A percentile compares a stretch with the other conserved stretches of the same genome.
Evolutionary conservation across 2,113 vertebrate genomes (phyloP).

Genomic region (Myotis yumanensis): DNA sequence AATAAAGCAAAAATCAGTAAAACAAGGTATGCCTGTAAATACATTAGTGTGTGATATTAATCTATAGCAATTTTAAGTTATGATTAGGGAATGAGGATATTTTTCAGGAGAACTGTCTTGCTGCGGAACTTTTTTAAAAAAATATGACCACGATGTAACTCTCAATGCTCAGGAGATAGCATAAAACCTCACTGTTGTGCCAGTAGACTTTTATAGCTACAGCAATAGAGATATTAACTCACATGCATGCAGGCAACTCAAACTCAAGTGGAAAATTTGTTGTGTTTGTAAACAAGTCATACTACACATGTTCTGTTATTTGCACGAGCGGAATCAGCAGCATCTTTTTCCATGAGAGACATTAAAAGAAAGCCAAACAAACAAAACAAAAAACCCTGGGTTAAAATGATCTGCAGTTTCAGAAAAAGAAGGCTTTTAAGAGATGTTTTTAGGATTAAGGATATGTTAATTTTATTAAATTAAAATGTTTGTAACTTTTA

Average conservation of each 20-base stretch:
- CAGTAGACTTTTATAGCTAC: conserved; percentile 42
- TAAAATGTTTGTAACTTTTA: conserved; percentile 73
- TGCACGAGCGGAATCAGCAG: conserved; percentile 43
- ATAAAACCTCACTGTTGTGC: conserved; percentile 17
- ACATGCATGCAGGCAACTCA: conserved; percentile 60
- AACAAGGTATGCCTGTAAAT: conserved; percentile 12
- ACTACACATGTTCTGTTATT: conserved; percentile 48
- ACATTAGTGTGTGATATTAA: conserved; percentile 51
- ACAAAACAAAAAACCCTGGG: neutral
- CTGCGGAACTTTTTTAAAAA: neutral
- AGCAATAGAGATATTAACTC: conserved; percentile 32
- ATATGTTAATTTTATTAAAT: conserved; percentile 70
- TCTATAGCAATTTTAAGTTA: conserved; percentile 37
- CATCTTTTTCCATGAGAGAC: conserved; percentile 34
- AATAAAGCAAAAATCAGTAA: neutral
- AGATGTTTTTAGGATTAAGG: conserved; percentile 67
- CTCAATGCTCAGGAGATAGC: conserved; percentile 27
- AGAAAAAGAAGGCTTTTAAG: conserved; percentile 54
- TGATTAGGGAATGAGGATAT: conserved; percentile 7
- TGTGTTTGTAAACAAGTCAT: conserved; percentile 56
- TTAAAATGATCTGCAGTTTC: conserved; percentile 49
- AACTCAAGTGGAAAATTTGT: conserved; percentile 50
- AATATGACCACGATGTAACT: neutral
- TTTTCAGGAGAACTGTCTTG: conserved; percentile 49
- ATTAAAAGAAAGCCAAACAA: conserved; percentile 33